Evolutionary conservation across 2,888 invertebrate genomes (phyloP).

Genomic region (Seira musarum): DNA sequence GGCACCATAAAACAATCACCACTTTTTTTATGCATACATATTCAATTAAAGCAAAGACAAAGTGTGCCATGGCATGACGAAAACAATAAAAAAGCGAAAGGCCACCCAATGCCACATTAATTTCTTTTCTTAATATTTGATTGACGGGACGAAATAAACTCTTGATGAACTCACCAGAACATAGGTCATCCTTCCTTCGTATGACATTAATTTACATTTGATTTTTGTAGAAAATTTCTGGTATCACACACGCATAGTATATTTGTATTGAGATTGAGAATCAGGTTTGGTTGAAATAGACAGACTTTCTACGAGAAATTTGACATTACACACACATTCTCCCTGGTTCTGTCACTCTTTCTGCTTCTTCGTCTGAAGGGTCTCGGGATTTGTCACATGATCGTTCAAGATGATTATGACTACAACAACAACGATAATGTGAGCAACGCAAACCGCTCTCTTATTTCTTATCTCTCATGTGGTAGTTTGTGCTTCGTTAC

Average conservation of each 20-base stretch:
- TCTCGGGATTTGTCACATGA: conserved; percentile 3
- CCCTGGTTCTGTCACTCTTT: conserved; percentile 6
- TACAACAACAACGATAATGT: neutral
- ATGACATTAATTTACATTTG: conserved; percentile 6
- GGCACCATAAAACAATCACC: neutral
- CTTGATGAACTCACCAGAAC: conserved; percentile 15
- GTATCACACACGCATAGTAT: neutral
- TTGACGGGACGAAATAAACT: neutral
- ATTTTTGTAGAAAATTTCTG: neutral
- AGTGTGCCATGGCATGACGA: neutral
- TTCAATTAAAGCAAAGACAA: conserved; percentile 38
- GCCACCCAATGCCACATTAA: conserved; percentile 47
- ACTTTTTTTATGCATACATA: neutral
- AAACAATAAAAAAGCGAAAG: conserved; percentile 15
- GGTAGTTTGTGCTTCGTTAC: too few relatives aligned
- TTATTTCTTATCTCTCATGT: neutral
- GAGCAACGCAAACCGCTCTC: neutral
- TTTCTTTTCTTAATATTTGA: neutral
- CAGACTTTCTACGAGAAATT: neutral
- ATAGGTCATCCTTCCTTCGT: neutral
- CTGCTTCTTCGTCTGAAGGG: neutral
- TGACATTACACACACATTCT: neutral
- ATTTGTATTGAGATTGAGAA: too few relatives aligned
- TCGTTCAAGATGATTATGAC: conserved; percentile 10
- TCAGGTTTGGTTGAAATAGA: neutral